phyloP scores from a whole-genome alignment of 1,140 invertebrate species.

The Ptiloglossa arizonensis region DNA sequence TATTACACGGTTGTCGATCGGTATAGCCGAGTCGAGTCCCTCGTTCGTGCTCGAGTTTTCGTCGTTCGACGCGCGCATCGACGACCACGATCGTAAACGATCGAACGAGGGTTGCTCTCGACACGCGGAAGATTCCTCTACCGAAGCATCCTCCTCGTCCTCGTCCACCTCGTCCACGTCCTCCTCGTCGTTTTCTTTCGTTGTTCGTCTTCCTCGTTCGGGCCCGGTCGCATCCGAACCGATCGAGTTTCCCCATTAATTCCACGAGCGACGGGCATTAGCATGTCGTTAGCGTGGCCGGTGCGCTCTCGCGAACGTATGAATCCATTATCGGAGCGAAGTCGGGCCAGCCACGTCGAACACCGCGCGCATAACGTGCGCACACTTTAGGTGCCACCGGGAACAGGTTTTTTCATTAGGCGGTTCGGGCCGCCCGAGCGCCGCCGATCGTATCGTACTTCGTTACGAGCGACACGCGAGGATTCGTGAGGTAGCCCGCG shows the following conservation, averaged over 20 bases:
- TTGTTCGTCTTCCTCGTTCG: constrained; percentile 31
- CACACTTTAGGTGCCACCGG: constrained; percentile 54
- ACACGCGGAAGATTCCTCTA: constrained; percentile 17
- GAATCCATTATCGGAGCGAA: constrained; percentile 57
- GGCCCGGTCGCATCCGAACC: constrained; percentile 30
- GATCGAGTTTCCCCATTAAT: constrained; percentile 64
- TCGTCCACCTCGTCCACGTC: background rate
- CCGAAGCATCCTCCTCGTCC: background rate
- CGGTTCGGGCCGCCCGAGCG: constrained; percentile 8
- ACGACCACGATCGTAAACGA: constrained; percentile 49
- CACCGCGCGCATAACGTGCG: constrained; percentile 32
- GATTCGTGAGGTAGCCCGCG: constrained; percentile 41
- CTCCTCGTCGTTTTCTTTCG: constrained; percentile 8
- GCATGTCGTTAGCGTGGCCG: constrained; percentile 65
- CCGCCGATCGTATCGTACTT: constrained; percentile 36
- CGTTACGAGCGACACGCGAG: constrained; percentile 51
- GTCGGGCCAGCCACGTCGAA: constrained; percentile 4
- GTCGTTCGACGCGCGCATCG: constrained; percentile 34
- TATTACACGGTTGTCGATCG: constrained; percentile 47
- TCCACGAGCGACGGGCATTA: constrained; percentile 62
- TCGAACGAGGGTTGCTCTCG: constrained; percentile 25
- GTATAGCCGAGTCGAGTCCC: no score
- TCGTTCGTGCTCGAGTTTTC: constrained; percentile 32
- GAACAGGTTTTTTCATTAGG: constrained; percentile 44
- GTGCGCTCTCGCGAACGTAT: constrained; percentile 49